These are phyloP conservation scores for Oscheius sp. DNA, from an alignment of 2,888 invertebrate species.

Conservation along the genomic window DNA sequence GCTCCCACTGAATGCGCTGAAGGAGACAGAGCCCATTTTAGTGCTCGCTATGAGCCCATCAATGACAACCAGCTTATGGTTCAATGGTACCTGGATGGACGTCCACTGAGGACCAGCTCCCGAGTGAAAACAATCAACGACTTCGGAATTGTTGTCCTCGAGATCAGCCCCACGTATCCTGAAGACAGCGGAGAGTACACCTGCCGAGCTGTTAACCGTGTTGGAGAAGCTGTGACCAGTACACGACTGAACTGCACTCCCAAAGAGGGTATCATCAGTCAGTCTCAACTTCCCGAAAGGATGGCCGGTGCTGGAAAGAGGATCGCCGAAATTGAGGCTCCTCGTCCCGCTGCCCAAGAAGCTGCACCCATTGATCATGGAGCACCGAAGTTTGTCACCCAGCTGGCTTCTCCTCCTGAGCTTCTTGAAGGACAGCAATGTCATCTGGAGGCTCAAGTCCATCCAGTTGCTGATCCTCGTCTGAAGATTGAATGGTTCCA, in stretches of 20 bases:
- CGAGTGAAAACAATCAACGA: slow-evolving; percentile 95
- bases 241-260: slow-evolving; percentile 89
- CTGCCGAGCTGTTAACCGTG: slow-evolving; percentile 61
- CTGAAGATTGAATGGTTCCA: slow-evolving; percentile 76
- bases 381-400: slow-evolving; percentile 90
- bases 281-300: slow-evolving; percentile 89
- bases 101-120: slow-evolving; percentile 89
- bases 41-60: slow-evolving; percentile 70
- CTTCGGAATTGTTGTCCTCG: slow-evolving; percentile 95
- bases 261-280: slow-evolving; percentile 85
- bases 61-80: slow-evolving; percentile 70
- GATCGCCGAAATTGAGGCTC: slow-evolving; percentile 71
- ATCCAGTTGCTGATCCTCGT: slow-evolving; percentile 89
- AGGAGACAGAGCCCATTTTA: slow-evolving; percentile 72
- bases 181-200: slow-evolving; percentile 80
- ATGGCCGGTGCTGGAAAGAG: slow-evolving; percentile 82
- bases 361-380: slow-evolving; percentile 80
- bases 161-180: slow-evolving; percentile 92
- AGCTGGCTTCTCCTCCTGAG: slow-evolving; percentile 83
- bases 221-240: slow-evolving; percentile 84
- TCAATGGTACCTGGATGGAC: slow-evolving; percentile 89
- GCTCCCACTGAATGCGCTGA: slow-evolving; percentile 66
- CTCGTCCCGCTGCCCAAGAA: slow-evolving; percentile 55
- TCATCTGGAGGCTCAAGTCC: slow-evolving; percentile 92
- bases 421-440: slow-evolving; percentile 94